Evolutionary conservation across 2,113 vertebrate genomes (phyloP), one percentile per base, ranked within the genome.

Genomic region (Scomber scombrus): DNA sequence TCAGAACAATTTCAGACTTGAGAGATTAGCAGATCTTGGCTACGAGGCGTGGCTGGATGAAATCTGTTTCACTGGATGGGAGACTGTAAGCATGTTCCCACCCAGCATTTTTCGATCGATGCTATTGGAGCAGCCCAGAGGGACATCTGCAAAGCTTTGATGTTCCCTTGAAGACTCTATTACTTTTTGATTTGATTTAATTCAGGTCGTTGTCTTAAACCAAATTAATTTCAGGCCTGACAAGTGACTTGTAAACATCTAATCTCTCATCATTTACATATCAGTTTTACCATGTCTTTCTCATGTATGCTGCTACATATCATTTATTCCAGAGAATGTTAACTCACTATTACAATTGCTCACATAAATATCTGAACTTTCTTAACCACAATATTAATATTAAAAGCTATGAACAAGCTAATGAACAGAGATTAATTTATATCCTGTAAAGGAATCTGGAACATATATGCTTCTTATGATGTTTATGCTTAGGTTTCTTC

Each of bases 81-180:
- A 88, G 67, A 73, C 66, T 21, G 50, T 70, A 56, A 86, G 65
- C 55, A 60, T 61, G 26, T 75, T 92, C 86, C 91, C 87, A 86
- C 81, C 84, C 71, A 62, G 79, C 81, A 62, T 57, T 86, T 80
- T 73, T 40, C 58, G n/a, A 90, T 90, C 85, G 40, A 91, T 90
- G 73, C 87, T 77, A 43, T 11, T 84, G 82, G 75, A 84, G 66
- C 14, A 2, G 82, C 84, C 92, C 77, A 61, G 23, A 74, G 90
- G 89, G 88, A 83, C 75, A 45, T 82, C 75, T 79, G 73, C 66
- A 80, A 87, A 84, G 66, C 81, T 91, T 90, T 91, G 84, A 92
- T 88, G 84, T 82, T 89, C 78, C 63, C 78, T 86, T 86, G 63
- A 90, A 91, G 82, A 88, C 79, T 71, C 68, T 43, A 81, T 92